A percentile compares a stretch with the other conserved stretches of the same genome.
Evolutionary conservation across 2,888 invertebrate genomes (phyloP).

Genomic region (Synanthedon vespiformis): DNA sequence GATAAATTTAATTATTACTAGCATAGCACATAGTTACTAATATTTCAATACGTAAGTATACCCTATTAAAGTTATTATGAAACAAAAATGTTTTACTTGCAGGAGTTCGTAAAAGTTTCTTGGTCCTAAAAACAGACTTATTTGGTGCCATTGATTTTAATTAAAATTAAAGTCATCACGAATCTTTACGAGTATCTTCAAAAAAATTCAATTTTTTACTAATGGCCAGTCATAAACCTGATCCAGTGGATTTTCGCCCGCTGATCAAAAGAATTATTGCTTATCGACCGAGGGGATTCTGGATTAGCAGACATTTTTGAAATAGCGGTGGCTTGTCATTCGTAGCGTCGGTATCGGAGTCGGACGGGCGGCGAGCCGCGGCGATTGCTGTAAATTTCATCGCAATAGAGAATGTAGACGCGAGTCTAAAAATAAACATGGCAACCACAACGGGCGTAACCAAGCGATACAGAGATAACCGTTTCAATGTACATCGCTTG

Average conservation of each 20-base stretch:
- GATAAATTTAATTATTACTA: no score
- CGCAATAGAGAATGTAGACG: constrained; percentile 55
- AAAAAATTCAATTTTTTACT: not conserved
- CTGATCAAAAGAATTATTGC: constrained; percentile 50
- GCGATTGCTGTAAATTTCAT: constrained; percentile 58
- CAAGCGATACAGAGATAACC: constrained; percentile 57
- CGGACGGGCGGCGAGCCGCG: constrained; percentile 34
- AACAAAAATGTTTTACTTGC: no score
- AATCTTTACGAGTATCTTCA: no score
- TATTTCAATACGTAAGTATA: no score
- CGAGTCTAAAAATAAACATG: constrained; percentile 63
- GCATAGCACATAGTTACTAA: no score
- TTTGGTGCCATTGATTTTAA: no score
- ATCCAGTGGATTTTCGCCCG: constrained; percentile 21
- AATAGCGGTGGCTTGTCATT: constrained; percentile 59
- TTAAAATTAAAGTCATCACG: no score
- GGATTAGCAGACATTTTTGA: constrained; percentile 57
- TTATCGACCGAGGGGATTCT: constrained; percentile 46
- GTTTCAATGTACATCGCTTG: constrained; percentile 30
- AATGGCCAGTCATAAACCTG: constrained; percentile 30
- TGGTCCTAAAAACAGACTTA: no score
- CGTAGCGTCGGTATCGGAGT: constrained; percentile 45
- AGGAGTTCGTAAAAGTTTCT: no score
- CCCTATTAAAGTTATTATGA: no score
- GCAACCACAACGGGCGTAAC: constrained; percentile 50